Percentiles rank a stretch among this genome's conserved stretches.
Evolutionary conservation across 1,140 invertebrate genomes (phyloP).

Genomic region (Drosophila triauraria): DNA sequence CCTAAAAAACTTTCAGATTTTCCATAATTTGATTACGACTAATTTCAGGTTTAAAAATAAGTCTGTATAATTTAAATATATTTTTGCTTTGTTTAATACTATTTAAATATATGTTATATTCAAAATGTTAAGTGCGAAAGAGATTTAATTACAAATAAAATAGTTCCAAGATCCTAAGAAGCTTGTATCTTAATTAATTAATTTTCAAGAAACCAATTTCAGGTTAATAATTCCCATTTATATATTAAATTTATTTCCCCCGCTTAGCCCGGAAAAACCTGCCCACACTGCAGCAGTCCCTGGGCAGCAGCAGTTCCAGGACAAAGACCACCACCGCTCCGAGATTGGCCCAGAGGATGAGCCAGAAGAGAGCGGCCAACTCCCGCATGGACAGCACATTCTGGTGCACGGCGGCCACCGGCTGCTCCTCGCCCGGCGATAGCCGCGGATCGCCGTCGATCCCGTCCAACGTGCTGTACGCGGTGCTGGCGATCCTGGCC

Average conservation of each 20-base stretch:
- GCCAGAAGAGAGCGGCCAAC: conserved; percentile 65
- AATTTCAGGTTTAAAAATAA: too few species aligned
- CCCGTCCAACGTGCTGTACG: conserved; percentile 40
- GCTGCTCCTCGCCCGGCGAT: conserved; percentile 19
- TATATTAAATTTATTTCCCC: neutral
- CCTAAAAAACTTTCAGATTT: too few species aligned
- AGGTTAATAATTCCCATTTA: too few species aligned
- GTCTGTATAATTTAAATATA: too few species aligned
- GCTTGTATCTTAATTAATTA: too few species aligned
- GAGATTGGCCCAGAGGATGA: conserved; percentile 59
- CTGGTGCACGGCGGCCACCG: neutral
- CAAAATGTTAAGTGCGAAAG: too few species aligned
- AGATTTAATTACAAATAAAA: too few species aligned
- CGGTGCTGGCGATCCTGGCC: conserved; percentile 36
- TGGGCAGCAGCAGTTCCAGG: conserved; percentile 40
- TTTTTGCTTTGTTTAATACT: too few species aligned
- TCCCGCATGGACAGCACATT: conserved; percentile 63
- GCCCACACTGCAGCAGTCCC: neutral
- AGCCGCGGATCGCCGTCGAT: conserved; percentile 25
- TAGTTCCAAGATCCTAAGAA: too few species aligned
- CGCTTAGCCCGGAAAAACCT: neutral
- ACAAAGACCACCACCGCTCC: conserved; percentile 44
- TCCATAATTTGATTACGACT: too few species aligned
- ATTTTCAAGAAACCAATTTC: too few species aligned
- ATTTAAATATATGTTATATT: too few species aligned